Conservation (phyloP, 2,113 vertebrate species). For the Coptodon bakossiorum region DNA sequence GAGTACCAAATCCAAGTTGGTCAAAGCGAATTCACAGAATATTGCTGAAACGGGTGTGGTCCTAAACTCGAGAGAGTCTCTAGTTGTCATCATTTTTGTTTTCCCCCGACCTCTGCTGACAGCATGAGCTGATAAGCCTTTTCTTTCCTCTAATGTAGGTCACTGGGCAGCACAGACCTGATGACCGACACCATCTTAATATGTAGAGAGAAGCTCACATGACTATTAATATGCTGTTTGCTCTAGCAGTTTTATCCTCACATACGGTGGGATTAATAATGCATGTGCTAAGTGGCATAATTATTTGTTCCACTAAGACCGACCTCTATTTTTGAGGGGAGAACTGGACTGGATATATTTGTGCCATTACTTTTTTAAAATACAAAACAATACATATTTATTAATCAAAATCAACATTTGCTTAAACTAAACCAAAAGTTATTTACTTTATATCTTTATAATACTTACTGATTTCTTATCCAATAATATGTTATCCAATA, state of each 20-base stretch:
- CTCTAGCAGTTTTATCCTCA: not conserved
- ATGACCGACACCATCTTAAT: constrained; percentile 18
- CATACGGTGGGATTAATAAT: not conserved
- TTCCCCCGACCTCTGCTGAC: not conserved
- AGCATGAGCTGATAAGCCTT: not conserved
- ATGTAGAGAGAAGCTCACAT: constrained; percentile 33
- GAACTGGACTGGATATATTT: not conserved
- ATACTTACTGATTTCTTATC: not conserved
- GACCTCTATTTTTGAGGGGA: not conserved
- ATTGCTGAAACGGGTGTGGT: not conserved
- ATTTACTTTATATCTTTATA: not conserved
- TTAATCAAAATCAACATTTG: not conserved
- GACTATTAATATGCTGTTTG: constrained; percentile 17
- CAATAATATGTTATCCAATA: not conserved
- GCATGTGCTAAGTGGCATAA: not conserved
- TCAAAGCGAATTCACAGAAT: not conserved
- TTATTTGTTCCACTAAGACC: not conserved
- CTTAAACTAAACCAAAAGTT: not conserved
- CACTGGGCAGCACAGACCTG: constrained; percentile 13
- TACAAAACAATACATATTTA: not conserved
- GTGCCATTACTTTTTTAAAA: not conserved
- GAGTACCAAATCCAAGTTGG: not conserved
- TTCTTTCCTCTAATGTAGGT: constrained; percentile 30
- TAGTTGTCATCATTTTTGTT: not conserved
- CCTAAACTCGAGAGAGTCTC: not conserved